Percentiles rank a stretch among this genome's conserved stretches.
phyloP scores from a whole-genome alignment of 2,888 invertebrate species.

The Synanthedon tipuliformis region DNA sequence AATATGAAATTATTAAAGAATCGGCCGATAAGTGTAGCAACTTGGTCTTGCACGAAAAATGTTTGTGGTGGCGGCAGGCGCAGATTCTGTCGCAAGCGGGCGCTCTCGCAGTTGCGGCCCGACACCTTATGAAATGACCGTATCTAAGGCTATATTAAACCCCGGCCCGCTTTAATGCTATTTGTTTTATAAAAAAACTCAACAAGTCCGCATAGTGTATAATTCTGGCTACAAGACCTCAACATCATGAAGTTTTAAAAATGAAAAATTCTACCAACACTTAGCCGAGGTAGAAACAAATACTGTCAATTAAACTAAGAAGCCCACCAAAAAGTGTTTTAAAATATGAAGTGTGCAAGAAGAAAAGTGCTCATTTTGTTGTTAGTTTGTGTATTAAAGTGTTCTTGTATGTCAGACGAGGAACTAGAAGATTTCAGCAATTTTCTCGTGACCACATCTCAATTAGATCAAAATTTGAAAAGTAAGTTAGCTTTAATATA shows the following conservation, averaged over 20 bases:
- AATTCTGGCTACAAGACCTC: too few relatives aligned
- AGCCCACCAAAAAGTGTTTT: too few relatives aligned
- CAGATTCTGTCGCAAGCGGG: conserved; percentile 43
- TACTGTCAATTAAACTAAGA: too few relatives aligned
- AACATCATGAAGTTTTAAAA: too few relatives aligned
- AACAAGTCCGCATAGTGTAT: conserved; percentile 2
- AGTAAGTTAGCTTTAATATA: conserved; percentile 34
- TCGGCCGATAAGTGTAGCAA: conserved; percentile 53
- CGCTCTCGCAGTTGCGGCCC: conserved; percentile 43
- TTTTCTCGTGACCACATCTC: conserved; percentile 47
- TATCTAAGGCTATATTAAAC: conserved; percentile 64
- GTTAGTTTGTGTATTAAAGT: conserved; percentile 38
- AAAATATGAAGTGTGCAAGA: conserved; percentile 32
- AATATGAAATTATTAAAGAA: conserved; percentile 39
- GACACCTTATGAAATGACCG: conserved; percentile 67
- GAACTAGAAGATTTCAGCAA: conserved; percentile 58
- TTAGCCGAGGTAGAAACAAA: too few relatives aligned
- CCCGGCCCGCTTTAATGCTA: conserved; percentile 47
- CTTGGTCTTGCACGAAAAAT: conserved; percentile 42
- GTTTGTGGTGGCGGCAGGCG: conserved; percentile 25
- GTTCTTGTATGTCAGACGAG: conserved; percentile 37
- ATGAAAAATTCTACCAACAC: too few relatives aligned
- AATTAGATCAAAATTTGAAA: conserved; percentile 51
- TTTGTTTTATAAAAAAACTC: conserved; percentile 55
- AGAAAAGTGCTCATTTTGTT: conserved; percentile 27